Evolutionary conservation across 2,888 invertebrate species (phyloP), one percentile per base, ranked within the genome.

Genomic region (Melinaea marsaeus): DNA sequence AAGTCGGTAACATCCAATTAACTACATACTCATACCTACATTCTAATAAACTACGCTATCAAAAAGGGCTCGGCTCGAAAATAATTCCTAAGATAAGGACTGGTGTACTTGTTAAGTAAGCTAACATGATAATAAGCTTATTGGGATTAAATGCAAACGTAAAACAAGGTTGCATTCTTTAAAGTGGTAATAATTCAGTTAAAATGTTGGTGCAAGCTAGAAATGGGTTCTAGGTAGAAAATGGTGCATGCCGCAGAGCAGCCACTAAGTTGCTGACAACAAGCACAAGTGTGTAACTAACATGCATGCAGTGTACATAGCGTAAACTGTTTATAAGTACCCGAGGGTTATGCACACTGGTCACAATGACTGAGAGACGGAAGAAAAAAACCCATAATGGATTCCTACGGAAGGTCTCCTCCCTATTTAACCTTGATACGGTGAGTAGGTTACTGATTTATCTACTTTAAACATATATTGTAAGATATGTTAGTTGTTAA

Each of bases 341-440:
- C 78, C 68, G 79, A 84, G 77, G 85, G 89, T 81, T 88, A 89
- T 89, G 88, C 83, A 83, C 83, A 86, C 77, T 83, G 79, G 76
- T 72, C 84, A 90, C 85, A 86, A 91, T 91, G 91, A 91, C 91
- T 77, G 91, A 91, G 79, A 85, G 91, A 86, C 84, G 91, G 84
- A 91, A 91, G 89, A 91, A 91, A 91, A 91, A 91, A 81, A 79
- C 89, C 69, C 91, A 90, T 85, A 89, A 91, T 91, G 94, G 95
- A 86, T 96, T 96, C 87, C 95, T 96, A 85, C 95, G 95, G 91
- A 96, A 96, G 92, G 96, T 96, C 76, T 96, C 96, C 75, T 95
- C 95, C 74, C 92, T 96, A 76, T 96, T 96, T 92, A 96, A 95
- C 92, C 93, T 96, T 89, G 96, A 96, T 83, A 94, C 93, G 94